Evolutionary conservation across 2,888 invertebrate genomes (phyloP), one percentile per base, ranked within the genome.

Genomic region (Stramonita haemastoma): DNA sequence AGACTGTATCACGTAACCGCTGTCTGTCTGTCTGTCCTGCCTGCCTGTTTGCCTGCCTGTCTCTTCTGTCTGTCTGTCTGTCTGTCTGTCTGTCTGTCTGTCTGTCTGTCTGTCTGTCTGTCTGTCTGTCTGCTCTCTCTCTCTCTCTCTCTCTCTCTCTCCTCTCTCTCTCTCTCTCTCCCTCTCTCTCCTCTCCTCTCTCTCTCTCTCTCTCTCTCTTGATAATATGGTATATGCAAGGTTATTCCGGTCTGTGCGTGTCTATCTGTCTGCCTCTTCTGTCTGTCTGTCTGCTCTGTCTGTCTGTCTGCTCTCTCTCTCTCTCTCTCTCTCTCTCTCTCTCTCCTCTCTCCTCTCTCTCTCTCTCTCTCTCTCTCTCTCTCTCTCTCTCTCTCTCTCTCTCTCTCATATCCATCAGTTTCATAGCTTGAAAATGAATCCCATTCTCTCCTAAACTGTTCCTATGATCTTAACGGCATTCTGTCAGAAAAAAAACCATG

Each of bases 281-380:
- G 46, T 46, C 46, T 46, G 46, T 73, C n/a, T 29, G 73, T 73
- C n/a, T 73, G 0, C n/a, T 73, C n/a, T 4, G 6, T 73, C n/a
- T 73, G n/a, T 73, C n/a, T 73, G 73, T 73, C 13, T n/a, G 73
- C 70, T 73, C 73, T 73, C 73, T 73, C n/a, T 73, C 73, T 73
- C n/a, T 73, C 73, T 73, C 8, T n/a, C 73, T 73, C 5, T 66
- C 26, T 66, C 26, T 66, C n/a, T 73, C n/a, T n/a, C 73, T 73
- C 22, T 1, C 22, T 73, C 1, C 60, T 60, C 60, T 70, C 22
- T 4, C 2, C 70, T n/a, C 26, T n/a, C 73, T n/a, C 26, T 22
- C 29, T 73, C 29, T 73, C 73, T 73, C 11, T 73, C n/a, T 60
- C 60, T 60, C 60, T 73, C 73, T n/a, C 46, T 46, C 46, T 46